These are phyloP conservation scores for Brachyistius frenatus DNA, from an alignment of 2,113 vertebrate genomes.

Conservation along the genomic window DNA sequence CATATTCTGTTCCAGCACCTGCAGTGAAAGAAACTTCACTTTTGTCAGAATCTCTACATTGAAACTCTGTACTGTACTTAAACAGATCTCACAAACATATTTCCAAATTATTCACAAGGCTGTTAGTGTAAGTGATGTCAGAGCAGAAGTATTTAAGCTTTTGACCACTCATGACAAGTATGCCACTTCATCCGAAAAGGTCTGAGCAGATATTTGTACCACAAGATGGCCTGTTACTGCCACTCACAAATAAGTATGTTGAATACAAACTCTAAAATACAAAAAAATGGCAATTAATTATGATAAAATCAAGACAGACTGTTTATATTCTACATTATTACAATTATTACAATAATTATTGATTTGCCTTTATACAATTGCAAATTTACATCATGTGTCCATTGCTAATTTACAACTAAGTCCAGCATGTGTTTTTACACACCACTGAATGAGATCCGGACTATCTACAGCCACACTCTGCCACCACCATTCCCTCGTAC, in stretches of 20 bases:
- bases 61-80: neutral
- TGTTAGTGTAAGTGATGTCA: neutral
- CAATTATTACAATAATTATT: conserved; percentile 3
- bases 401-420: conserved; percentile 58
- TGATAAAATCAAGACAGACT: conserved; percentile 1
- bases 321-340: conserved; percentile 33
- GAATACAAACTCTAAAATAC: conserved; percentile 9
- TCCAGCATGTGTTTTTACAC: conserved; percentile 55
- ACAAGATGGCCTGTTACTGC: neutral
- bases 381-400: conserved; percentile 67
- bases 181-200: neutral
- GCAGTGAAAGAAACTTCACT: neutral
- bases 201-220: neutral
- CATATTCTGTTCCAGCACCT: neutral
- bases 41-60: neutral
- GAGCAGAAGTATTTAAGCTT: conserved; percentile 13
- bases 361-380: conserved; percentile 60
- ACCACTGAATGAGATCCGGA: conserved; percentile 52
- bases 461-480: conserved; percentile 99
- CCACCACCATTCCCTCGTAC: conserved; percentile 97
- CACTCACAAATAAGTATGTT: neutral
- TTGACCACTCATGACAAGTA: neutral
- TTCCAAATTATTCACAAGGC: conserved; percentile 9
- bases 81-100: neutral
- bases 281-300: neutral